Evolutionary conservation across 2,113 vertebrate species (phyloP).

Genomic region (Phasianus colchicus): DNA sequence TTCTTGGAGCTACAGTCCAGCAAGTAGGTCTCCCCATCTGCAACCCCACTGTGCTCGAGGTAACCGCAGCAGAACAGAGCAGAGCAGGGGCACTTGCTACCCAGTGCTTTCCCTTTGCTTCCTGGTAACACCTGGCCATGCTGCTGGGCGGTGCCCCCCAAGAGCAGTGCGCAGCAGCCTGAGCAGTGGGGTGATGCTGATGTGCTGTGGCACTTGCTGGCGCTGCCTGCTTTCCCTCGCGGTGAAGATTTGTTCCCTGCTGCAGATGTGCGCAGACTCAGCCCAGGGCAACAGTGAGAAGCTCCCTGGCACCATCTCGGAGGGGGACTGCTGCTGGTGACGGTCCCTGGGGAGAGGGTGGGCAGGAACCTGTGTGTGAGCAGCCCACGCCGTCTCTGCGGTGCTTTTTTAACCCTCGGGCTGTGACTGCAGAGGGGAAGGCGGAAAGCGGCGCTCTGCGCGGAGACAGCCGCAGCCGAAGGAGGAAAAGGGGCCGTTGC

Average conservation of each 20-base stretch:
- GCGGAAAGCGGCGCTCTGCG: neutral
- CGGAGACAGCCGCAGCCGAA: accelerated
- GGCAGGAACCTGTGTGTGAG: neutral
- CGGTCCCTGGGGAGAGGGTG: accelerated
- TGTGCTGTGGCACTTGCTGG: neutral
- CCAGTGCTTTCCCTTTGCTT: neutral
- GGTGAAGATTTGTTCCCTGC: neutral
- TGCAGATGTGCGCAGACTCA: neutral
- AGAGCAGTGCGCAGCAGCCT: accelerated
- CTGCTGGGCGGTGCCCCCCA: neutral
- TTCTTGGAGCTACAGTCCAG: neutral
- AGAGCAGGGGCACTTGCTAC: neutral
- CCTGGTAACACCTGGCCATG: accelerated
- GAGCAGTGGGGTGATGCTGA: neutral
- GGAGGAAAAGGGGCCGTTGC: neutral
- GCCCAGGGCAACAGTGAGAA: neutral
- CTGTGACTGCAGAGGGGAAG: neutral
- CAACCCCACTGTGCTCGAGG: accelerated
- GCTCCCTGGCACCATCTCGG: neutral
- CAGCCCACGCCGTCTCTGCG: neutral
- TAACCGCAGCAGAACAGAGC: accelerated
- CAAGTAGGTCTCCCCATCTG: neutral
- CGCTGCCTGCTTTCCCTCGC: neutral
- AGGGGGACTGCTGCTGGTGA: neutral
- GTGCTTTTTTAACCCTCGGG: neutral